Conservation (phyloP, 2,113 vertebrate genomes). For the Baryphthengus martii region DNA sequence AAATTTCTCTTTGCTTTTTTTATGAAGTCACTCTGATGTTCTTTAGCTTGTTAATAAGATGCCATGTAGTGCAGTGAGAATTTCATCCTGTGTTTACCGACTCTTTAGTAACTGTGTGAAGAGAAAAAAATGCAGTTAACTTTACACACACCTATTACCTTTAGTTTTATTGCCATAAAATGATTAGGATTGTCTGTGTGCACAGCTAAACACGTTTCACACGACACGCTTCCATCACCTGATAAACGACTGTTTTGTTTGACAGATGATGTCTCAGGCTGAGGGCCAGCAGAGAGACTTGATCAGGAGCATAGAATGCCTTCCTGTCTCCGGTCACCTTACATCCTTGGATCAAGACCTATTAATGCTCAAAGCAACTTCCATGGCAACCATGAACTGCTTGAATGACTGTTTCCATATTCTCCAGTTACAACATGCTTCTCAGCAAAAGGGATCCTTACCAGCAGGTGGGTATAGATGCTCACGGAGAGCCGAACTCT, state of each 20-base stretch:
- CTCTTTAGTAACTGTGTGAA: neutral
- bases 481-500: neutral
- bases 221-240: neutral
- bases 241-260: constrained; percentile 29
- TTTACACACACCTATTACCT: neutral
- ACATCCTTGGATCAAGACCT: constrained; percentile 95
- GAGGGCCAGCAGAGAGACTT: constrained; percentile 94
- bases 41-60: neutral
- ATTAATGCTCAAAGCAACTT: constrained; percentile 96
- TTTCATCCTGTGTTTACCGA: neutral
- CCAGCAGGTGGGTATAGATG: constrained; percentile 77
- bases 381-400: constrained; percentile 97
- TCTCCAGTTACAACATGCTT: constrained; percentile 92
- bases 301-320: constrained; percentile 91
- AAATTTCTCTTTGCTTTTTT: neutral
- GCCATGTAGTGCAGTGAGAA: neutral
- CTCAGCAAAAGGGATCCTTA: constrained; percentile 84
- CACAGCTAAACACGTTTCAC: neutral
- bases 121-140: neutral
- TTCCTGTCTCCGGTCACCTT: constrained; percentile 86
- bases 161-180: neutral
- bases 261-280: constrained; percentile 94
- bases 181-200: neutral
- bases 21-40: neutral
- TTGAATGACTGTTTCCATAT: constrained; percentile 97